Base-by-base conservation (phyloP, 2,797 vertebrate species). In the Melanotaenia maccullochi region DNA sequence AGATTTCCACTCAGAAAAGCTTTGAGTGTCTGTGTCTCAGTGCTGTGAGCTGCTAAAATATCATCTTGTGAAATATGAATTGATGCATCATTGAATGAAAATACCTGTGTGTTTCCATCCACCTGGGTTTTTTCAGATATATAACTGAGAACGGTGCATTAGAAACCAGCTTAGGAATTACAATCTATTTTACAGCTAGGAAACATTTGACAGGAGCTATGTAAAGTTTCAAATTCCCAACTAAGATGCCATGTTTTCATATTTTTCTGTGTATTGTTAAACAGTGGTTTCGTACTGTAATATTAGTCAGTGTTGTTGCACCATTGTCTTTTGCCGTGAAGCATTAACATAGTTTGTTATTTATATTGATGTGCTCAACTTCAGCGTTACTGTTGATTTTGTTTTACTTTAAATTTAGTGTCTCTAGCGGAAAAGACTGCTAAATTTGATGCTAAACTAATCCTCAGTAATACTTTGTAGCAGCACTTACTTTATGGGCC, bases 21-120 rank as follows among this genome's bases (percentile, higher is more conserved):
- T 13, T 47, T 36, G 25, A 55, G 47, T 40, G 49, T 65, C 44
- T 67, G 44, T 68, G 38, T 71, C 24, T 54, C 52, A 54, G 57
- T 65, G 36, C 44, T 76, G 58, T 67, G n/a, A 55, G 67, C 60
- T 76, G 57, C 60, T 65, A 30, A 76, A 42, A 3, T 36, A 33
- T 1, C 38, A 33, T 51, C 2, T 49, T 58, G 62, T 8, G 30
- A 63, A 55, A 58, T 32, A 2, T 57, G 47, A 44, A 9, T 69
- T 32, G 6, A 55, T 5, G 22, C 36, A 38, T 36, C 9, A 64
- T 18, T 68, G 30, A 55, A 18, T 60, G 60, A 47, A 33, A 61
- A 57, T 9, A 60, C 4, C 36, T 35, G 28, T 25, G 28, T 30
- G 6, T 68, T 57, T 66, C 24, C 54, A 47, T 60, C 38, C 47